phyloP scores from a whole-genome alignment of 2,113 vertebrate genomes.

The Chelonoidis abingdonii region DNA sequence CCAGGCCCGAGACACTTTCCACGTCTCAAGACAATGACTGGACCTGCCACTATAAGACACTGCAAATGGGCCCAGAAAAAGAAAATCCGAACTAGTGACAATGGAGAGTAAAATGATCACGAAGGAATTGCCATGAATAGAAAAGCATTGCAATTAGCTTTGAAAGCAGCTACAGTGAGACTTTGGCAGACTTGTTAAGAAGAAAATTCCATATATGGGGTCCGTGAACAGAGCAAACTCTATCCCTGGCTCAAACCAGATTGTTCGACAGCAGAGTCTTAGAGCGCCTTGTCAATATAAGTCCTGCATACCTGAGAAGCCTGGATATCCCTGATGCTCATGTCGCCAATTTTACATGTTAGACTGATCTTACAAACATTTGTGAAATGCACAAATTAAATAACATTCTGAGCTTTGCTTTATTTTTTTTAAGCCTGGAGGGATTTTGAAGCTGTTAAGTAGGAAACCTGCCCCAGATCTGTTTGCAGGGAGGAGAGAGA shows the following conservation, averaged over 20 bases:
- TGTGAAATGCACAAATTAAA: background rate
- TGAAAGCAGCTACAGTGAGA: background rate
- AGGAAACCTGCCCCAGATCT: background rate
- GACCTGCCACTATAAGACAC: background rate
- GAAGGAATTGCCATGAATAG: background rate
- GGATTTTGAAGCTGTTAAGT: constrained; percentile 24
- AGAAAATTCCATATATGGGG: background rate
- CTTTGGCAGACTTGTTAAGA: background rate
- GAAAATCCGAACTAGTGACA: background rate
- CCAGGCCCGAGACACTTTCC: background rate
- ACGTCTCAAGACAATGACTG: background rate
- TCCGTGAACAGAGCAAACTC: background rate
- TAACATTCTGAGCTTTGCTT: background rate
- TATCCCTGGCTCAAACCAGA: background rate
- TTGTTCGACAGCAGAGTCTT: too few relatives aligned
- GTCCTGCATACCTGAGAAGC: background rate
- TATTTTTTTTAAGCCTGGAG: background rate
- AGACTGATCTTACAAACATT: background rate
- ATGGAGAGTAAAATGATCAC: background rate
- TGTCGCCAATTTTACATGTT: background rate
- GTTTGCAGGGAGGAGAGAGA: background rate
- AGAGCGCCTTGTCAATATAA: background rate
- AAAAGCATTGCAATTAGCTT: background rate
- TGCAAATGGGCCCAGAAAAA: background rate
- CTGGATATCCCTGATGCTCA: background rate